Evolutionary conservation across 2,888 invertebrate genomes (phyloP), one percentile per base, ranked within the genome.

Genomic region (Pseudolycoriella hygida): DNA sequence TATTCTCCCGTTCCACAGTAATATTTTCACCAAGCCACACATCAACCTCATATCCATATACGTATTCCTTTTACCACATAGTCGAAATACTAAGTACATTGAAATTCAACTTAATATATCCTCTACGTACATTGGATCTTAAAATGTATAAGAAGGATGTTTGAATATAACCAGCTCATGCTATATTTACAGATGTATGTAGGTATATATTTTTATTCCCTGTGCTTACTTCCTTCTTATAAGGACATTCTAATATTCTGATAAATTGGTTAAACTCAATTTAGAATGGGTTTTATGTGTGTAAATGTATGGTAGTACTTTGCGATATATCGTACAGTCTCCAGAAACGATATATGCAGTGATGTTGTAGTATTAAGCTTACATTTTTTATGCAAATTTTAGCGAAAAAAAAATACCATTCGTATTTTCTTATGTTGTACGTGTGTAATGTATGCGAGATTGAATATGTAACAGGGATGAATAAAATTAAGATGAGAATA

Each of bases 201-300:
- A 39, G n/a, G 17, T 39, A 39, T 11, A 17, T 39, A 17, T 4
- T 39, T 17, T 17, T 39, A 39, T 39, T 39, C 39, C 39, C 39
- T 17, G 17, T 39, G 17, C 39, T 39, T 39, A 14, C 39, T 39
- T 39, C 39, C 17, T 39, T 39, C 17, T 39, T 39, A 39, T 39
- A 39, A 39, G 39, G 39, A 39, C 39, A 39, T 39, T 39, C 39
- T 39, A 39, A 39, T 39, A 39, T 39, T 39, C 39, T 39, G 39
- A 39, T 39, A 39, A 39, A 39, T 39, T 39, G 39, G 39, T 39
- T 39, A 39, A 39, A 39, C 39, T 39, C 39, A 39, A 39, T 39
- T 39, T 39, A 39, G 39, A 39, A n/a, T 39, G 39, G 39, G 15
- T 39, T 39, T 17, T 37, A 15, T 37, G 17, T 39, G 15, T 39